A percentile compares a stretch with the other conserved stretches of the same genome.
These are phyloP conservation scores for Malachius bipustulatus DNA, from an alignment of 2,888 invertebrate species.

Conservation along the genomic window DNA sequence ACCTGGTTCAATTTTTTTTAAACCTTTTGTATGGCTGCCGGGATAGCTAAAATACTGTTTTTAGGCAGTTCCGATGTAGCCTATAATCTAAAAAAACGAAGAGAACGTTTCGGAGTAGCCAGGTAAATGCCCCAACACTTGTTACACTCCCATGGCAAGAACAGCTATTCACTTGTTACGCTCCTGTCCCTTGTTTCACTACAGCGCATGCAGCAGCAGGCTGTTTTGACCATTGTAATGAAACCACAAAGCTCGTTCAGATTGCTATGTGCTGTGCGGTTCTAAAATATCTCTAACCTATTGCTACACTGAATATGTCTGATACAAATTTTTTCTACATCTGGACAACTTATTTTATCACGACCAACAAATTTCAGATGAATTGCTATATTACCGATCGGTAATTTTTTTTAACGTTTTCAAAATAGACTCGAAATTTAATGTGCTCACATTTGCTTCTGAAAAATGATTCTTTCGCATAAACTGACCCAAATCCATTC, in stretches of 20 bases:
- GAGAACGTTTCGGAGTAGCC: conserved; percentile 1
- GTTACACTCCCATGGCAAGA: conserved; percentile 3
- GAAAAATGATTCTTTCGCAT: conserved; percentile 2
- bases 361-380: background rate
- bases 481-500: conserved; percentile 3
- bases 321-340: conserved; percentile 1
- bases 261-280: too few relatives aligned
- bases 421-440: conserved; percentile 1
- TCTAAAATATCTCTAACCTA: too few relatives aligned
- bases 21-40: too few relatives aligned
- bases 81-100: conserved; percentile 1
- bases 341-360: conserved; percentile 3
- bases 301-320: conserved; percentile 2
- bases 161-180: conserved; percentile 3
- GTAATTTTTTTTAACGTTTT: background rate
- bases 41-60: too few relatives aligned
- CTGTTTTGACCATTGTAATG: background rate
- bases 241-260: too few relatives aligned
- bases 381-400: conserved; percentile 3
- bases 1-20: conserved; percentile 3
- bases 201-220: conserved; percentile 2
- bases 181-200: conserved; percentile 2
- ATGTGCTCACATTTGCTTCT: conserved; percentile 1
- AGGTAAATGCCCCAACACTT: conserved; percentile 3
- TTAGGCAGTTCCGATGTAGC: too few relatives aligned